Evolutionary conservation across 2,797 vertebrate species (phyloP).

Genomic region (Anolis apletophallus): DNA sequence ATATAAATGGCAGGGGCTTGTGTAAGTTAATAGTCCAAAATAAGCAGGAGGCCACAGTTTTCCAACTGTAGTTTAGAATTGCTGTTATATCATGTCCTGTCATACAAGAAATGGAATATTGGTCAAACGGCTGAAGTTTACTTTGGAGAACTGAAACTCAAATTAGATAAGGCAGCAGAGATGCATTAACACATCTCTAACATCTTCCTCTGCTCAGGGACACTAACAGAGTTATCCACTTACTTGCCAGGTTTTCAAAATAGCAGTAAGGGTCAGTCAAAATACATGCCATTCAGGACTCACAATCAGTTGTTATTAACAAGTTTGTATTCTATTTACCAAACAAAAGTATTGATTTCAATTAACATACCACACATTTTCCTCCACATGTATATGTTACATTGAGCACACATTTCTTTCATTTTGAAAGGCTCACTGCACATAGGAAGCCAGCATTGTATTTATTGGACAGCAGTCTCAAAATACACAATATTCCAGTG

Average conservation of each 20-base stretch:
- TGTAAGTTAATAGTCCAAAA: background rate
- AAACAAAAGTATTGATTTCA: no score
- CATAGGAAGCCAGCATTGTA: no score
- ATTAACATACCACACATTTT: no score
- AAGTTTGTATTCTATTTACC: no score
- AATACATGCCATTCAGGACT: no score
- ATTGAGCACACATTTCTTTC: no score
- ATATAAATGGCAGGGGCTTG: background rate
- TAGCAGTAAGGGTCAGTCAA: background rate
- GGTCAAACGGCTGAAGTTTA: background rate
- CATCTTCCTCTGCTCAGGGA: background rate
- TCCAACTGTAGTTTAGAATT: background rate
- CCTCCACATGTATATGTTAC: no score
- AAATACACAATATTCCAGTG: no score
- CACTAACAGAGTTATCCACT: background rate
- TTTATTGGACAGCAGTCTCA: no score
- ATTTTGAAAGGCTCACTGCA: no score
- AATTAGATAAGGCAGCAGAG: background rate
- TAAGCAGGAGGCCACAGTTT: background rate
- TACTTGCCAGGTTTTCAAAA: background rate
- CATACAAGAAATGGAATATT: background rate
- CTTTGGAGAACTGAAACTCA: background rate
- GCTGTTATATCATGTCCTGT: background rate
- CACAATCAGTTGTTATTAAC: no score
- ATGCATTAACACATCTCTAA: background rate